phyloP scores from a whole-genome alignment of 2,113 vertebrate species.

The Vimba vimba region DNA sequence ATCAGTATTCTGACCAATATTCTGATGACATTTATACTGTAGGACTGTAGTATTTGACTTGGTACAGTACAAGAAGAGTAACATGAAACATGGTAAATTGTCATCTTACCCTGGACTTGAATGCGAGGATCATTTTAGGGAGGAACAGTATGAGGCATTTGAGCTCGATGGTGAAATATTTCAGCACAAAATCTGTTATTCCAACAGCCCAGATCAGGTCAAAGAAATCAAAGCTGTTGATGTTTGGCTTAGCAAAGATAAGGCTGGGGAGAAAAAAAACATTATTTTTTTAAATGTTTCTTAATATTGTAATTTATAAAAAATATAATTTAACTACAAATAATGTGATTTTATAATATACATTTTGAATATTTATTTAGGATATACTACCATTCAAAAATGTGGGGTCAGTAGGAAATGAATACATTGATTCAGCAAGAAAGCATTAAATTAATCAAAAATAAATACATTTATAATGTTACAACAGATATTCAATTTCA shows the following conservation, averaged over 20 bases:
- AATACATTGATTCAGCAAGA: background rate
- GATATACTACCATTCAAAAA: background rate
- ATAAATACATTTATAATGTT: background rate
- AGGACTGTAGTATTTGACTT: background rate
- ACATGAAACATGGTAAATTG: background rate
- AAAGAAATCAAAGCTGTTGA: constrained; percentile 92
- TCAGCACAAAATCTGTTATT: constrained; percentile 94
- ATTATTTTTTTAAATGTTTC: background rate
- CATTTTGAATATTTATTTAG: background rate
- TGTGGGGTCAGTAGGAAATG: background rate
- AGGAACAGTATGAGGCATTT: constrained; percentile 92
- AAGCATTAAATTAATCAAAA: background rate
- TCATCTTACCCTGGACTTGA: constrained; percentile 91
- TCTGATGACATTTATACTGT: background rate
- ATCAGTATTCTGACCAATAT: background rate
- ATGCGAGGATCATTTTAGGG: constrained; percentile 90
- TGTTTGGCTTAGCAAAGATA: constrained; percentile 91
- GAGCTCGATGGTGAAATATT: constrained; percentile 90
- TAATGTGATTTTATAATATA: background rate
- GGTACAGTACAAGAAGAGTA: background rate
- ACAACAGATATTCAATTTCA: background rate
- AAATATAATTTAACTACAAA: background rate
- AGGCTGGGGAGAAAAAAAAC: constrained; percentile 75
- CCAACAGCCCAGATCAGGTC: constrained; percentile 95
- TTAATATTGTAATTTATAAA: background rate